Conservation (phyloP, 2,113 vertebrate species). For the Nannobrachium achirus region DNA sequence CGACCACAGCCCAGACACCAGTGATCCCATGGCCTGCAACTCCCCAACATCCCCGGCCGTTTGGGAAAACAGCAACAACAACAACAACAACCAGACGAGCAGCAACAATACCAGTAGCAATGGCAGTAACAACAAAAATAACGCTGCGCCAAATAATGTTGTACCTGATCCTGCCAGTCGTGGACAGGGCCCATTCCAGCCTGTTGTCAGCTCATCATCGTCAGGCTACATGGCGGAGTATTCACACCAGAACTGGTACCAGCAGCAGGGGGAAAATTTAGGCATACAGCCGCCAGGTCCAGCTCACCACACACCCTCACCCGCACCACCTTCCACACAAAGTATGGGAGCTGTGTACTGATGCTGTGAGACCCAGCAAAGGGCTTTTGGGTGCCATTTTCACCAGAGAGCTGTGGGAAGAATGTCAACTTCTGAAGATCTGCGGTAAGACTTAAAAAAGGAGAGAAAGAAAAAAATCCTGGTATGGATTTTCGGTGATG, state of each 20-base stretch:
- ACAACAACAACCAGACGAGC: conserved; percentile 15
- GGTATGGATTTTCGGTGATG: too few relatives aligned
- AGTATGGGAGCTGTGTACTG: conserved; percentile 88
- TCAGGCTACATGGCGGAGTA: conserved; percentile 86
- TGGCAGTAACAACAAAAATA: conserved; percentile 47
- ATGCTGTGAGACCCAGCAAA: conserved; percentile 32
- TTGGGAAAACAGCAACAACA: conserved; percentile 83
- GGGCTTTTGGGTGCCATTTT: background rate
- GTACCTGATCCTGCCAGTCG: conserved; percentile 73
- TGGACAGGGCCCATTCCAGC: conserved; percentile 79
- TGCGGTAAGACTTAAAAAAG: too few relatives aligned
- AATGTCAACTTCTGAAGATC: too few relatives aligned
- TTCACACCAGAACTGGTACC: conserved; percentile 87
- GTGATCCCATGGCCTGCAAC: conserved; percentile 95
- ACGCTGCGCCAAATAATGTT: conserved; percentile 52
- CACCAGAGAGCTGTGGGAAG: too few relatives aligned
- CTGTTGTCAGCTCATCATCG: conserved; percentile 81
- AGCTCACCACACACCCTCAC: conserved; percentile 80
- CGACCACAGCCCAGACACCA: conserved; percentile 93
- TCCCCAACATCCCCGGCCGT: conserved; percentile 87
- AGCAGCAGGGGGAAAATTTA: conserved; percentile 84
- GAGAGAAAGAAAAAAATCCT: too few relatives aligned
- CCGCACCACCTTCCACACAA: conserved; percentile 70
- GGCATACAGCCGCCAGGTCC: conserved; percentile 69
- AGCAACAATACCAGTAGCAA: conserved; percentile 42